phyloP scores from a whole-genome alignment of 2,888 invertebrate genomes.

The Myopa testacea region DNA sequence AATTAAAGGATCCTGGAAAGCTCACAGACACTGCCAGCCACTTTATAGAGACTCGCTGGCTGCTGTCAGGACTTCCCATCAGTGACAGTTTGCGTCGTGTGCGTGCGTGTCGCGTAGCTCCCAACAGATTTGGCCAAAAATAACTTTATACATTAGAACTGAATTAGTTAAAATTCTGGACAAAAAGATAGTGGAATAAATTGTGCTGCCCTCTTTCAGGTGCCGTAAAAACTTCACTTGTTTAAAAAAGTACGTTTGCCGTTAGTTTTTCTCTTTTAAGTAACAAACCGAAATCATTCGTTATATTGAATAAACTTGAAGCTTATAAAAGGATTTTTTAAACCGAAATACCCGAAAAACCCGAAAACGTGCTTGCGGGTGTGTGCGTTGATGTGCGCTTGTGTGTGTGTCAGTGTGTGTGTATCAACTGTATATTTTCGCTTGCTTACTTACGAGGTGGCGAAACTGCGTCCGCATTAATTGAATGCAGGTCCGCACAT shows the following conservation, averaged over 20 bases:
- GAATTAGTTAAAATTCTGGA: too few species aligned
- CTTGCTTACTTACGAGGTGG: neutral
- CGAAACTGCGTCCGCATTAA: slow-evolving; percentile 28
- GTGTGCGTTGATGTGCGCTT: slow-evolving; percentile 13
- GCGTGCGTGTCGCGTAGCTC: neutral
- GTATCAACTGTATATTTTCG: slow-evolving; percentile 19
- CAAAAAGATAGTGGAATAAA: too few species aligned
- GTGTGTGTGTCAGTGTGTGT: slow-evolving; percentile 12
- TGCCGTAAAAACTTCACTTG: neutral
- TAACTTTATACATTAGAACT: too few species aligned
- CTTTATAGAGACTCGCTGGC: slow-evolving; percentile 22
- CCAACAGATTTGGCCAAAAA: neutral
- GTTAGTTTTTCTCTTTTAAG: too few species aligned
- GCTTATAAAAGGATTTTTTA: neutral
- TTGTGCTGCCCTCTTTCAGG: slow-evolving; percentile 38
- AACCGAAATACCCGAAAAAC: neutral
- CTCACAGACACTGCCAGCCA: slow-evolving; percentile 17
- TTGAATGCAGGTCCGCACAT: slow-evolving; percentile 22
- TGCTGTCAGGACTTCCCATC: slow-evolving; percentile 26
- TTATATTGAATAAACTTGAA: neutral
- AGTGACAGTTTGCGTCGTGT: slow-evolving; percentile 1
- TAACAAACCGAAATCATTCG: too few species aligned
- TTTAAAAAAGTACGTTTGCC: too few species aligned
- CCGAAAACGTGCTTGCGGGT: neutral
- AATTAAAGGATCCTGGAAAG: slow-evolving; percentile 37